phyloP scores from a whole-genome alignment of 2,113 vertebrate species.

The Burhinus bistriatus region DNA sequence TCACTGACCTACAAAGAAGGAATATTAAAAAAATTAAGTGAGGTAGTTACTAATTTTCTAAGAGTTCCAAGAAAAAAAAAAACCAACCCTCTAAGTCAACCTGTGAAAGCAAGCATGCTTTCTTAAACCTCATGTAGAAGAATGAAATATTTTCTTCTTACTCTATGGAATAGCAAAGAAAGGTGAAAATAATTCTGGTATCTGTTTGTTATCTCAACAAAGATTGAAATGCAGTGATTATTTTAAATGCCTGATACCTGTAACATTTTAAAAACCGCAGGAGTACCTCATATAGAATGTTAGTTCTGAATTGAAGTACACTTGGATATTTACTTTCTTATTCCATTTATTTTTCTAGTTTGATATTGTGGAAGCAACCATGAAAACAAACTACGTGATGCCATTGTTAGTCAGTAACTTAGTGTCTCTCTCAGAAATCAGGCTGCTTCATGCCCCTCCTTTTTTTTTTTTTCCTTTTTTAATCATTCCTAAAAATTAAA shows the following conservation, averaged over 20 bases:
- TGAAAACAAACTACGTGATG: not conserved
- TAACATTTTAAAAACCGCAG: not conserved
- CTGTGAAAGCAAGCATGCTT: not conserved
- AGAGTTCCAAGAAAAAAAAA: not conserved
- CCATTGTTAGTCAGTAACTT: not conserved
- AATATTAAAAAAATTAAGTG: not conserved
- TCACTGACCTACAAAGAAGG: conserved; percentile 76
- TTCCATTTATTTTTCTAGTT: not conserved
- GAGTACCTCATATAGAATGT: not conserved
- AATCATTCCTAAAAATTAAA: not conserved
- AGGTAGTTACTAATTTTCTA: not conserved
- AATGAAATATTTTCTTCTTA: not conserved
- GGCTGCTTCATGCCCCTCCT: not conserved
- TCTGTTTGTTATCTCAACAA: not conserved
- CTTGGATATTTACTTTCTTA: not conserved
- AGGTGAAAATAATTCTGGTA: not conserved
- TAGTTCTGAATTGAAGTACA: not conserved
- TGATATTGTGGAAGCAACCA: not conserved
- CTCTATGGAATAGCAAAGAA: not conserved
- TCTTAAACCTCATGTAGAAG: not conserved
- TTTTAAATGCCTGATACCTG: not conserved
- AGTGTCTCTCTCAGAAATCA: not conserved
- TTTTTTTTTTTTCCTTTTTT: not conserved
- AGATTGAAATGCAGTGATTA: not conserved
- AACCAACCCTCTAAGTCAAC: not conserved